These are phyloP conservation scores for Hexactinellida sp. DNA, from an alignment of 37 sponge, comb jelly and placozoan species.

Conservation along the genomic window DNA sequence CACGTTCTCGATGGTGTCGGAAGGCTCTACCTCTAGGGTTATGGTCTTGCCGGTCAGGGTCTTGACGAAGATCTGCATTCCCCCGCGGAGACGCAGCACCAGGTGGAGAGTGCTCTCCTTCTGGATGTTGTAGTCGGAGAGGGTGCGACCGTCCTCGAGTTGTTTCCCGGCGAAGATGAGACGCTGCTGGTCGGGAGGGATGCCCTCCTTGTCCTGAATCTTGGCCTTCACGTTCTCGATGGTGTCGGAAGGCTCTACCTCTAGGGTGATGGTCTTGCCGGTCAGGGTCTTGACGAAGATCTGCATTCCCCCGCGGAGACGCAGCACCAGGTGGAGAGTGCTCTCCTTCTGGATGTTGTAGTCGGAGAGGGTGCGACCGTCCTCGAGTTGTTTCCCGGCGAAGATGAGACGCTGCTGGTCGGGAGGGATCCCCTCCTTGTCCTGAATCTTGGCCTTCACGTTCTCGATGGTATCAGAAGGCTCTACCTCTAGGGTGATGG, in stretches of 20 bases:
- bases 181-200: slow-evolving; percentile 14
- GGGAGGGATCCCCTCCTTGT: not conserved
- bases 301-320: not conserved
- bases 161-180: slow-evolving; percentile 8
- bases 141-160: slow-evolving; percentile 4
- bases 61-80: slow-evolving; percentile 15
- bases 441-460: not conserved
- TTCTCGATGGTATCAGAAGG: not conserved
- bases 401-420: not conserved
- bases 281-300: slow-evolving; percentile 2
- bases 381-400: not conserved
- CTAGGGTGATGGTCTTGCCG: slow-evolving; percentile 7
- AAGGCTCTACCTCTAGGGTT: not conserved
- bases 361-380: not conserved
- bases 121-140: slow-evolving; percentile 15
- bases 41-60: slow-evolving; percentile 13
- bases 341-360: not conserved
- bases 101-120: slow-evolving; percentile 14
- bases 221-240: slow-evolving; percentile 16
- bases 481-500: not conserved
- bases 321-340: not conserved
- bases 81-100: not conserved
- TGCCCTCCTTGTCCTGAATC: slow-evolving; percentile 4
- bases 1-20: slow-evolving; percentile 16
- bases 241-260: not conserved